Evolutionary conservation across 2,797 vertebrate species (phyloP).

Genomic region (Rhodeus uyekii): DNA sequence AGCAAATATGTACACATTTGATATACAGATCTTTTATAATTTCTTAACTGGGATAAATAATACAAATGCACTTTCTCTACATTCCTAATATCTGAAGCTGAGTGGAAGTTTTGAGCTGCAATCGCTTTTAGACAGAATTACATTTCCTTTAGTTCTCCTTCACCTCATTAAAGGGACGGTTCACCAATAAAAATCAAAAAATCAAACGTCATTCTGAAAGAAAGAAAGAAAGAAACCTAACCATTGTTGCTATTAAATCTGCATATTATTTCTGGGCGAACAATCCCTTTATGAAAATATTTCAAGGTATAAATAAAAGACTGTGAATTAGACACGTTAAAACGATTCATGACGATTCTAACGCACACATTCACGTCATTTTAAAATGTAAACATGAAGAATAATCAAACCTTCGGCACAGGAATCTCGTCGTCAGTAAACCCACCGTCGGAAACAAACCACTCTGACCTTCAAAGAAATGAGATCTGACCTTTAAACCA

Average conservation of each 20-base stretch:
- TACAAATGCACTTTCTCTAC: constrained; percentile 47
- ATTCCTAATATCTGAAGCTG: constrained; percentile 15
- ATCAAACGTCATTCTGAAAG: neutral
- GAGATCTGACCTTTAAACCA: neutral
- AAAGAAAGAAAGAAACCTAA: no score
- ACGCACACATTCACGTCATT: constrained; percentile 34
- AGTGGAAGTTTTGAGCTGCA: neutral
- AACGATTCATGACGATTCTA: constrained; percentile 1
- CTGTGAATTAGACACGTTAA: neutral
- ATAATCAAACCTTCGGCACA: constrained; percentile 6
- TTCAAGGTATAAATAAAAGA: neutral
- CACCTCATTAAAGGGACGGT: neutral
- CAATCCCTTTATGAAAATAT: neutral
- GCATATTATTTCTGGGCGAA: neutral
- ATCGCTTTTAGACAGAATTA: neutral
- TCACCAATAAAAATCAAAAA: neutral
- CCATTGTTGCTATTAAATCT: neutral
- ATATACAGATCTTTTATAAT: constrained; percentile 52
- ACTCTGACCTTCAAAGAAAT: neutral
- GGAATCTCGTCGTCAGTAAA: constrained; percentile 10
- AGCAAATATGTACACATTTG: constrained; percentile 51
- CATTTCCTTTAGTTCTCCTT: neutral
- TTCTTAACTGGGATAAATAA: constrained; percentile 30
- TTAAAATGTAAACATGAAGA: constrained; percentile 38
- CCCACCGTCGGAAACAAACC: neutral